Evolutionary conservation across 2,797 vertebrate species (phyloP), one percentile per base, ranked within the genome.

Genomic region (Parauchenoglanis ngamensis): DNA sequence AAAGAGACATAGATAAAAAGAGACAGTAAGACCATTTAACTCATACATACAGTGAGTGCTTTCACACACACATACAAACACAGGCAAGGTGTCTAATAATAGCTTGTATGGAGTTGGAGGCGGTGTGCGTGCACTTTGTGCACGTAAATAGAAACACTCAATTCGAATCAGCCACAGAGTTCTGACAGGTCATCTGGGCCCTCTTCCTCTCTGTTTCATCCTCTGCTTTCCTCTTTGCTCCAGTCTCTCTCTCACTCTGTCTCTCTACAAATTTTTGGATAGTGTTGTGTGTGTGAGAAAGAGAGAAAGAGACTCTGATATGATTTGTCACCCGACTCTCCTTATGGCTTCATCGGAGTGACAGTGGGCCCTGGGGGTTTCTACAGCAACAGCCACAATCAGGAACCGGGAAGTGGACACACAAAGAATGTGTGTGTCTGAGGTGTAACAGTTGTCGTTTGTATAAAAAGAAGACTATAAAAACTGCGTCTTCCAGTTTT

Each of bases 181-280:
- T 70, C 52, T 79, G 76, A 67, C 63, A 80, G 52, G 76, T 86
- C 77, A 81, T 68, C 44, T 83, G 46, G n/a, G 77, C 61, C 67
- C 59, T 52, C 6, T 35, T 35, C 8, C n/a, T 46, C 19, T 70
- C 2, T 23, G 35, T 44, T 23, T 72, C 35, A 68, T 68, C 61
- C 61, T 63, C 61, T 65, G 61, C 12, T 28, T 65, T 65, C 25
- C 8, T 65, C 25, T 65, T 65, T 65, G 15, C 25, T 65, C n/a
- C n/a, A 19, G 57, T 57, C 56, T 59, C 19, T 59, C 8, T 54
- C 65, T 75, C 25, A 12, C 10, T 13, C n/a, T 85, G 44, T 77
- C 0, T 67, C 25, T 65, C 2, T 28, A 49, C 23, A 13, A 81
- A 17, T 44, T 63, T 76, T 59, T 23, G 7, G 52, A 79, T 79